Base-by-base conservation (phyloP, 2,888 invertebrate species). In the Xanthorhoe designata region DNA sequence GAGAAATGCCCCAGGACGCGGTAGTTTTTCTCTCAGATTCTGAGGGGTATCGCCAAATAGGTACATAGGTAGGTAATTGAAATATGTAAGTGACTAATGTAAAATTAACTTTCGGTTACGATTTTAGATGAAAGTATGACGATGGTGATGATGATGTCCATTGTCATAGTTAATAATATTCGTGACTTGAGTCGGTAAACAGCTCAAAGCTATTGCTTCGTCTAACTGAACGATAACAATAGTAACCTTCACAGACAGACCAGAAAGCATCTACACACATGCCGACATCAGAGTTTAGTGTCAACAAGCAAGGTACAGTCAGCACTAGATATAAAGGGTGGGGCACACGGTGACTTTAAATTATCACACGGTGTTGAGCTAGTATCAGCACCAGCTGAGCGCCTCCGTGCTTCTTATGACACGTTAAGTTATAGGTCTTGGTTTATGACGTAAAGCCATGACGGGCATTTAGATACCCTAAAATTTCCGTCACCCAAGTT, bases 211-310 rank as follows among this genome's bases (percentile, higher is more conserved):
- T 10, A 52, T 38, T 45, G 13, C 18, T 45, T 47, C 29, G 55
- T 55, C 61, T 61, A 9, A 50, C 55, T 61, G 55, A 55, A 55
- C 55, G 38, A 38, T 55, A 61, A 61, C 55, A 61, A 55, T 50
- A 38, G n/a, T 3, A n/a, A 38, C 61, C 61, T 55, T 55, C 49
- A 47, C 10, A 24, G 18, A 50, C 4, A 63, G 52, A 9, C 10
- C 49, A 24, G 55, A 15, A 45, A 53, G 45, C 61, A 53, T 17
- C 9, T 29, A 45, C 29, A 0, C 38, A 38, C 13, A 9, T 56
- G 17, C 47, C 29, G 29, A 9, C 55, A 56, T 52, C 54, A 58
- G 62, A 13, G 38, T 13, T 42, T 42, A 42, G 13, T 13, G 10
- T 42, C 10, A 35, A 35, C 35, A 35, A 9, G 13, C 13, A 42